phyloP scores from a whole-genome alignment of 2,113 vertebrate species.

The Elgaria multicarinata region DNA sequence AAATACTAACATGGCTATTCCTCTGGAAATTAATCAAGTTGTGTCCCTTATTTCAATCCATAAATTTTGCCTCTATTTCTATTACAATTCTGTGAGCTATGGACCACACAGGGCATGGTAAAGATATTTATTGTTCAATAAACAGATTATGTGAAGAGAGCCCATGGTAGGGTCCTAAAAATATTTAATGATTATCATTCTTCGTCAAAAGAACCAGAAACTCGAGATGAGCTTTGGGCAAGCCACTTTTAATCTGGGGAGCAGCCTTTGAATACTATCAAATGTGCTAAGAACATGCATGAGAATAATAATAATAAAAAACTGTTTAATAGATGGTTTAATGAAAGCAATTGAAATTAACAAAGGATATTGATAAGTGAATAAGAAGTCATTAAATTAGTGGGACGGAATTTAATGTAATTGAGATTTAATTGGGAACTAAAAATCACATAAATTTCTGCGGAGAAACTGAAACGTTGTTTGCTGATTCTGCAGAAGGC shows the following conservation, averaged over 20 bases:
- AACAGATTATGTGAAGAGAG: background rate
- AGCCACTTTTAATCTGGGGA: background rate
- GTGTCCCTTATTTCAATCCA: background rate
- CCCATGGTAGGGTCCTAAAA: background rate
- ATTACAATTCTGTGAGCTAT: background rate
- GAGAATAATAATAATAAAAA: conserved; percentile 37
- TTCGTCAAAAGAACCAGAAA: background rate
- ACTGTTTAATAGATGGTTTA: conserved; percentile 63
- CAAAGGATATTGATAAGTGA: conserved; percentile 55
- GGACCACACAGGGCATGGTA: background rate
- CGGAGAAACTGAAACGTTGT: conserved; percentile 47
- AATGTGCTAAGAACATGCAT: conserved; percentile 17
- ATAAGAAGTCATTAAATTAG: conserved; percentile 64
- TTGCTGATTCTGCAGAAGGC: conserved; percentile 44
- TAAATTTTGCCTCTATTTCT: background rate
- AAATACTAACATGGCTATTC: no score
- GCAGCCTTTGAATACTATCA: background rate
- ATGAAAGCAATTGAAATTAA: conserved; percentile 71
- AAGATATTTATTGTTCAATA: background rate
- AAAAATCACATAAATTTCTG: conserved; percentile 48
- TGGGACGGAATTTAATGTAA: conserved; percentile 47
- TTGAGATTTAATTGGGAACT: conserved; percentile 55
- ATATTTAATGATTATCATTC: background rate
- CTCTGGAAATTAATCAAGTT: background rate
- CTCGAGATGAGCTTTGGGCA: background rate